Conservation (phyloP, 2,888 invertebrate species). For the Dryocosmus kuriphilus region DNA sequence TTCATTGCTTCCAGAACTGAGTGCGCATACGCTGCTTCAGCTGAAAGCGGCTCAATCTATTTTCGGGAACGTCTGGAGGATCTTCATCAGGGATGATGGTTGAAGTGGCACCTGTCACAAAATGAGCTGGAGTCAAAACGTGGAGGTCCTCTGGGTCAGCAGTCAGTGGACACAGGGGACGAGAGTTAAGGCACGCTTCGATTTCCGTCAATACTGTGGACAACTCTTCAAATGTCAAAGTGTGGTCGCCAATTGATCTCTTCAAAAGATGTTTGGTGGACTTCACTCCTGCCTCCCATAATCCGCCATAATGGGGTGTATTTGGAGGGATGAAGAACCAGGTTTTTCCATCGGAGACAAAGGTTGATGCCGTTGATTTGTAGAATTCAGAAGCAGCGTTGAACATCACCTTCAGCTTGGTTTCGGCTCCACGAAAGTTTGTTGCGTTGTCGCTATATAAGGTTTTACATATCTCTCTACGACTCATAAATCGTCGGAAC, state of each 20-base stretch:
- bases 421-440: slow-evolving; percentile 38
- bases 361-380: too few relatives aligned
- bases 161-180: slow-evolving; percentile 31
- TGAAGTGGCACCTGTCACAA: too few relatives aligned
- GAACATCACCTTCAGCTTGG: slow-evolving; percentile 39
- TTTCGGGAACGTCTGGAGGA: too few relatives aligned
- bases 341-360: background rate
- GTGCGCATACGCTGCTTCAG: background rate
- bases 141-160: slow-evolving; percentile 27
- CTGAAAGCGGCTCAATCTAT: too few relatives aligned
- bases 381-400: background rate
- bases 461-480: slow-evolving; percentile 41
- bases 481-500: slow-evolving; percentile 41
- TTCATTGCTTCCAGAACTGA: background rate
- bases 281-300: too few relatives aligned
- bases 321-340: slow-evolving; percentile 36
- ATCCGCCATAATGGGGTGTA: slow-evolving; percentile 39
- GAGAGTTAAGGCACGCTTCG: too few relatives aligned
- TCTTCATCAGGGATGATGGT: too few relatives aligned
- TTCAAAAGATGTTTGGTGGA: too few relatives aligned
- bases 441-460: too few relatives aligned
- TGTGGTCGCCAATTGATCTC: slow-evolving; percentile 22
- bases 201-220: too few relatives aligned
- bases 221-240: background rate
- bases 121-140: slow-evolving; percentile 26